phyloP scores from a whole-genome alignment of 1,140 invertebrate species.

The Mylabris phalerata region DNA sequence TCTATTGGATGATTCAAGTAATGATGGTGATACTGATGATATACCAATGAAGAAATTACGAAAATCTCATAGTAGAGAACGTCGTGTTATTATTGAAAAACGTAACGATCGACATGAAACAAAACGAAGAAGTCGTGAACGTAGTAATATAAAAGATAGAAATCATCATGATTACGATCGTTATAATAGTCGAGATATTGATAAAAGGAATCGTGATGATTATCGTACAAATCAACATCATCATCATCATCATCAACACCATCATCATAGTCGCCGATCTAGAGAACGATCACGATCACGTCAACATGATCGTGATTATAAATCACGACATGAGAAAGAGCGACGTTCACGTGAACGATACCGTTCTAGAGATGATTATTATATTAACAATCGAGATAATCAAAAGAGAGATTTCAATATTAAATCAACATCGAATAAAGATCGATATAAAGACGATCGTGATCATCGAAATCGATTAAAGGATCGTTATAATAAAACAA shows the following conservation, averaged over 20 bases:
- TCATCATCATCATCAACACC: not conserved
- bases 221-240: constrained; percentile 27
- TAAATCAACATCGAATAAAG: constrained; percentile 11
- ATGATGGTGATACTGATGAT: constrained; percentile 29
- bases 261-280: not conserved
- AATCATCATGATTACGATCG: not conserved
- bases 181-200: constrained; percentile 27
- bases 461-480: constrained; percentile 32
- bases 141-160: constrained; percentile 20
- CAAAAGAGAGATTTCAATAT: not conserved
- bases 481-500: constrained; percentile 25
- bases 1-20: constrained; percentile 38
- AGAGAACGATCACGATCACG: constrained; percentile 17
- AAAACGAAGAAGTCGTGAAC: constrained; percentile 26
- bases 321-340: not conserved
- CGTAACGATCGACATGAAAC: constrained; percentile 19
- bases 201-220: not conserved
- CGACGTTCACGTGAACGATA: not conserved
- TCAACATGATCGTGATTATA: constrained; percentile 15
- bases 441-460: constrained; percentile 26
- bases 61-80: constrained; percentile 43
- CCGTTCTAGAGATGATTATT: constrained; percentile 25
- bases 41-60: constrained; percentile 31
- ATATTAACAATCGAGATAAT: not conserved
- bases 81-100: constrained; percentile 31